Conservation (phyloP, 2,113 vertebrate genomes). For the Chauna torquata region DNA sequence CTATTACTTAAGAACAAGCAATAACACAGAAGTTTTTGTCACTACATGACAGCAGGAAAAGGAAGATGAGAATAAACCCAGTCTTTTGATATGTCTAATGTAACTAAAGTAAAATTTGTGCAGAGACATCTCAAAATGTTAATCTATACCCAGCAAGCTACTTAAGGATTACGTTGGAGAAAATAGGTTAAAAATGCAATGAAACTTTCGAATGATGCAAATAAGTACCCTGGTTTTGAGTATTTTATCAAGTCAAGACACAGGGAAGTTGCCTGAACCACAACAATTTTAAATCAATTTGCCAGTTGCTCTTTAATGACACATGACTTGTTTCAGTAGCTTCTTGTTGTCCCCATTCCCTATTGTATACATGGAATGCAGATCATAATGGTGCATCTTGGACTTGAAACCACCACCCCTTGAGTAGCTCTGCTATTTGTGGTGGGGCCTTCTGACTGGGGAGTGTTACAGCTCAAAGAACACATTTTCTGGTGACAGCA, state of each 20-base stretch:
- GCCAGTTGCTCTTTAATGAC: not conserved
- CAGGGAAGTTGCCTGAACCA: not conserved
- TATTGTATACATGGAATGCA: not conserved
- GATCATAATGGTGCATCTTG: not conserved
- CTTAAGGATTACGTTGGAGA: not conserved
- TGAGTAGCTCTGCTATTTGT: not conserved
- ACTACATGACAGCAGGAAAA: fast-evolving
- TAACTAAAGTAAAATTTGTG: not conserved
- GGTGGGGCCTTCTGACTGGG: not conserved
- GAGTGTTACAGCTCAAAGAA: not conserved
- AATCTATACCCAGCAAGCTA: not conserved
- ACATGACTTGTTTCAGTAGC: not conserved
- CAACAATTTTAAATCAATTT: not conserved
- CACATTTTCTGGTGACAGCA: not conserved
- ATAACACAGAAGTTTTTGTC: not conserved
- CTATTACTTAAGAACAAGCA: not conserved
- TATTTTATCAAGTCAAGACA: not conserved
- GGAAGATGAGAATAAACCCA: not conserved
- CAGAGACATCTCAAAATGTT: not conserved
- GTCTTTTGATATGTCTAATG: not conserved
- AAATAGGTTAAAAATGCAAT: not conserved
- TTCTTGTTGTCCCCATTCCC: not conserved
- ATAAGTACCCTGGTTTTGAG: not conserved
- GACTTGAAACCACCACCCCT: not conserved
- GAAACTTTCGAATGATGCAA: not conserved